These are phyloP conservation scores for Epizoanthus fatuus DNA, from an alignment of 92 coral and sea anemone genomes.

Conservation along the genomic window DNA sequence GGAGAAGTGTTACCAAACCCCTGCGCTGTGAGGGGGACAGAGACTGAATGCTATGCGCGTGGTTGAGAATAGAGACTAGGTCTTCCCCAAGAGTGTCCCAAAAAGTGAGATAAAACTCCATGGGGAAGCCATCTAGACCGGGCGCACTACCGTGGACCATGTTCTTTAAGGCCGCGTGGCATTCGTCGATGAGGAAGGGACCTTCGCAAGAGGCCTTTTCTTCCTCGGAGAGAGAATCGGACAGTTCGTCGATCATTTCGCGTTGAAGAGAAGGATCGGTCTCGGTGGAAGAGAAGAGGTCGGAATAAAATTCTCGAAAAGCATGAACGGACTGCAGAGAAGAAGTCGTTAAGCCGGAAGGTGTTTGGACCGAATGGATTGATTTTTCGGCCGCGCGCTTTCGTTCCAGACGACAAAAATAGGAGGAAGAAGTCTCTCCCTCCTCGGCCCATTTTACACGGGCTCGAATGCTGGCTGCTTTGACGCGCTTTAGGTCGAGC, in stretches of 20 bases:
- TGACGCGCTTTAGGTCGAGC: background rate
- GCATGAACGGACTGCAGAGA: background rate
- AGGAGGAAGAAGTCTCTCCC: slow-evolving; percentile 44
- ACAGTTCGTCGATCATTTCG: background rate
- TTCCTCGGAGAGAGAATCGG: background rate
- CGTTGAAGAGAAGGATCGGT: background rate
- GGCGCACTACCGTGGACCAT: background rate
- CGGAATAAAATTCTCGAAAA: background rate
- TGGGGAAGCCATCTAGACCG: background rate
- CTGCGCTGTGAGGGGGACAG: background rate
- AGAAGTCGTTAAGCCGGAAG: background rate
- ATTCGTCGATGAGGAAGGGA: background rate
- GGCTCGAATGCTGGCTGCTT: background rate
- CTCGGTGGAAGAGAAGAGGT: background rate
- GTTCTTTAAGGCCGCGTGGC: background rate
- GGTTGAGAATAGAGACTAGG: background rate
- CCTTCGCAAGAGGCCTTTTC: background rate
- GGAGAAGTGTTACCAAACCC: background rate
- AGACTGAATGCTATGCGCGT: background rate
- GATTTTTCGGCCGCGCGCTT: slow-evolving; percentile 11
- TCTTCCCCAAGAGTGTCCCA: background rate
- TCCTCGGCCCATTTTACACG: slow-evolving; percentile 12
- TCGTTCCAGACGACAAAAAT: slow-evolving; percentile 32
- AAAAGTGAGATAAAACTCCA: background rate
- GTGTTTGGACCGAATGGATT: background rate